phyloP scores from a whole-genome alignment of 2,888 invertebrate species.

The Caenorhabditis virilis region DNA sequence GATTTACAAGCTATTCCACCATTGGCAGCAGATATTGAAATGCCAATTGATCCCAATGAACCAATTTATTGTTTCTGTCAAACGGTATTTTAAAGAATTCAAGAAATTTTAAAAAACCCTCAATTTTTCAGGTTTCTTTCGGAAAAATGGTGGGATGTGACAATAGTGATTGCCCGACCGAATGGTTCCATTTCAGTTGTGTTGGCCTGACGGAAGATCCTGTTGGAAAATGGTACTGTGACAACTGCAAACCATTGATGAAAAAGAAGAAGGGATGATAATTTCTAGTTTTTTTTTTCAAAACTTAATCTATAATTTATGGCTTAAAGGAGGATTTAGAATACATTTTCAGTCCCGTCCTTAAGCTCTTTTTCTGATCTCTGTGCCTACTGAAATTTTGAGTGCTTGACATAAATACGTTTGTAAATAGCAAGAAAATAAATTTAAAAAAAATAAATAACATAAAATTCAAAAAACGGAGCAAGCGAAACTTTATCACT shows the following conservation, averaged over 20 bases:
- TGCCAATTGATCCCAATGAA: conserved; percentile 87
- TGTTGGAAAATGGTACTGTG: conserved; percentile 70
- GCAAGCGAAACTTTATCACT: no score
- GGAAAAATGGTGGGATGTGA: conserved; percentile 97
- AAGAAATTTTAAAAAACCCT: background rate
- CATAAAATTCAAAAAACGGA: no score
- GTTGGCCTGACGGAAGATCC: conserved; percentile 51
- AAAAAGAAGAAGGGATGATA: conserved; percentile 68
- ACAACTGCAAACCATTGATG: conserved; percentile 71
- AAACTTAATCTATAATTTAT: no score
- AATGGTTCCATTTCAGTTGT: conserved; percentile 72
- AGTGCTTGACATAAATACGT: no score
- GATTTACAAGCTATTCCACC: conserved; percentile 8
- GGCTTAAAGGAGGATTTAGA: no score
- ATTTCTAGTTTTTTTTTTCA: background rate
- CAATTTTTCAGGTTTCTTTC: conserved; percentile 77
- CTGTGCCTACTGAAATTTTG: no score
- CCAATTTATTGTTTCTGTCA: conserved; percentile 95
- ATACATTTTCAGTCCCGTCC: no score
- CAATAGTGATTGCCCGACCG: conserved; percentile 76
- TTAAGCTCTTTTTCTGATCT: no score
- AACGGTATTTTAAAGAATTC: conserved; percentile 73
- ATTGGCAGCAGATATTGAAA: conserved; percentile 71
- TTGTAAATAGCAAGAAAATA: no score
- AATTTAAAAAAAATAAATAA: no score